Percentiles rank a stretch among this genome's conserved stretches.
phyloP scores from a whole-genome alignment of 2,113 vertebrate species.

The Anoplopoma fimbria region DNA sequence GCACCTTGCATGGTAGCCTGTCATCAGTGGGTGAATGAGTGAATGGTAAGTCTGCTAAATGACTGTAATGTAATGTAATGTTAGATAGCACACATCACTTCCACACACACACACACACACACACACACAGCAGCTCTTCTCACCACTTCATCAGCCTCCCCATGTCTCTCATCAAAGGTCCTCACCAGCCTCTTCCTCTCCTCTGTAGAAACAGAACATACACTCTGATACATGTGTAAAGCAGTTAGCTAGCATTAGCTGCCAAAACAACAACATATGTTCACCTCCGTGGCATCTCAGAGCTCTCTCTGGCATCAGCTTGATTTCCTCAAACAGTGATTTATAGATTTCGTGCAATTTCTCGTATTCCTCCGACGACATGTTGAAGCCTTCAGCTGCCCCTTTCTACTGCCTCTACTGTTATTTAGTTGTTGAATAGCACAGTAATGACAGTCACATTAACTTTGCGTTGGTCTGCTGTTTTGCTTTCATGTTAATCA shows the following conservation, averaged over 20 bases:
- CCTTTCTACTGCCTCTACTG: neutral
- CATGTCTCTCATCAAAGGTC: slow-evolving; percentile 92
- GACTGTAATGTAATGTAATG: too few species aligned
- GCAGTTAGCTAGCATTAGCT: neutral
- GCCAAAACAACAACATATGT: neutral
- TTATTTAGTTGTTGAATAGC: neutral
- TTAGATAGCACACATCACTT: neutral
- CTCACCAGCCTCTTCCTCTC: slow-evolving; percentile 92
- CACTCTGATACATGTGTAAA: neutral
- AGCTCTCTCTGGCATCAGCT: slow-evolving; percentile 83
- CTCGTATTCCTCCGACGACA: slow-evolving; percentile 93
- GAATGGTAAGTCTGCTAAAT: too few species aligned
- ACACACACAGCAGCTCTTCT: slow-evolving; percentile 29
- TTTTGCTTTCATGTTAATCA: slow-evolving; percentile 58
- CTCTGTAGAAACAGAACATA: slow-evolving; percentile 81
- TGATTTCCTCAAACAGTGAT: slow-evolving; percentile 86
- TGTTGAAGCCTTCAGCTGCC: slow-evolving; percentile 30
- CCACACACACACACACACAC: neutral
- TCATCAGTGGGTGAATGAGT: too few species aligned
- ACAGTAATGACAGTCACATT: too few species aligned
- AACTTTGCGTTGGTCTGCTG: neutral
- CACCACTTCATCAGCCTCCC: slow-evolving; percentile 95
- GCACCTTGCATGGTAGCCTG: too few species aligned
- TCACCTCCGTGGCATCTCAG: slow-evolving; percentile 86
- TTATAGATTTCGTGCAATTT: slow-evolving; percentile 92